Conservation (phyloP, 2,797 vertebrate species). For the Galaxias olidus region DNA sequence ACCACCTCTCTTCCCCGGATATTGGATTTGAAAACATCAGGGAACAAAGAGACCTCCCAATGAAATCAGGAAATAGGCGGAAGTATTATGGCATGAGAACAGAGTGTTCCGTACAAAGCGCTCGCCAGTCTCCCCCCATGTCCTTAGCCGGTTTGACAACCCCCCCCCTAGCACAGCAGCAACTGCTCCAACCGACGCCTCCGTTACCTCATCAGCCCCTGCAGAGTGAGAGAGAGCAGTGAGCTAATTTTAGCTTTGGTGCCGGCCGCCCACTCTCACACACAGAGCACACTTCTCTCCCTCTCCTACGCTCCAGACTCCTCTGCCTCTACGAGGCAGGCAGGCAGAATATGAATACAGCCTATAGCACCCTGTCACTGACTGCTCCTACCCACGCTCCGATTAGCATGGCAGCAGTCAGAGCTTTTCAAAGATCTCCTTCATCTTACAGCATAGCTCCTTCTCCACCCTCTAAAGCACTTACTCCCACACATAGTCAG, state of each 20-base stretch:
- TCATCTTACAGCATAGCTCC: conserved; percentile 46
- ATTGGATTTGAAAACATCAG: not conserved
- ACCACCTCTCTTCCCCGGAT: no score
- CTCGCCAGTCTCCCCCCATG: conserved; percentile 13
- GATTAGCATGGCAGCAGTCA: not conserved
- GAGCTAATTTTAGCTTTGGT: conserved; percentile 77
- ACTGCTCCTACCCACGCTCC: conserved; percentile 29
- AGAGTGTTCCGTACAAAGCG: conserved; percentile 40
- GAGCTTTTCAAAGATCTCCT: conserved; percentile 58
- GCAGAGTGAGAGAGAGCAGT: conserved; percentile 60
- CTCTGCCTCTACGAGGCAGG: conserved; percentile 40
- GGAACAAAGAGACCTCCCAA: not conserved
- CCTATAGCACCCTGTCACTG: conserved; percentile 29
- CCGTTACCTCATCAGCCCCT: conserved; percentile 69
- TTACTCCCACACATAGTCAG: conserved; percentile 58
- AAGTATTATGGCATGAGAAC: conserved; percentile 28
- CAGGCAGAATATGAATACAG: conserved; percentile 30
- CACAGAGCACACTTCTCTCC: conserved; percentile 51
- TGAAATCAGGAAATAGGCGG: not conserved
- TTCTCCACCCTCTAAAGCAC: conserved; percentile 53
- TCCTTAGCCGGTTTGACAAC: conserved; percentile 37
- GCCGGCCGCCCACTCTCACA: conserved; percentile 53
- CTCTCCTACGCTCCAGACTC: conserved; percentile 58
- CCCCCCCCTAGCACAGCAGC: conserved; percentile 50
- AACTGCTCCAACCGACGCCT: conserved; percentile 52